phyloP scores from a whole-genome alignment of 2,113 vertebrate species.

The Tricholaema leucomelas region DNA sequence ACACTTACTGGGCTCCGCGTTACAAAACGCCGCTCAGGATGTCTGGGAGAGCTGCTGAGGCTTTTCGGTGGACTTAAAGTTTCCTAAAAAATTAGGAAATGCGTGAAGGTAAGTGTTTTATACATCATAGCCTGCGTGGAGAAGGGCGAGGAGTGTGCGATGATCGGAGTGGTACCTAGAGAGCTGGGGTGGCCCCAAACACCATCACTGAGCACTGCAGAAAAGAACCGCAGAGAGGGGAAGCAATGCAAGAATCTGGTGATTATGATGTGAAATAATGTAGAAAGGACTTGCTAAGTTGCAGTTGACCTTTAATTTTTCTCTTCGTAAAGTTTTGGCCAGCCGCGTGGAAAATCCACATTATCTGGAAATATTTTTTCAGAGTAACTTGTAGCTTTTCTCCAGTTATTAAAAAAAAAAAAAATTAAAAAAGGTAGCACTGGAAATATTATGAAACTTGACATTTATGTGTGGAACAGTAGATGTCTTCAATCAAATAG shows the following conservation, averaged over 20 bases:
- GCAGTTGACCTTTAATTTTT: conserved; percentile 28
- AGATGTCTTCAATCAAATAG: conserved; percentile 65
- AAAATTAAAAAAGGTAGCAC: not conserved
- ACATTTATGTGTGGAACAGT: conserved; percentile 65
- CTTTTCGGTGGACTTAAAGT: not conserved
- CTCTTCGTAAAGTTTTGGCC: conserved; percentile 22
- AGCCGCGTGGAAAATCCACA: conserved; percentile 10
- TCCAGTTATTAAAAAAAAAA: conserved; percentile 1
- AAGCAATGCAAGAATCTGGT: not conserved
- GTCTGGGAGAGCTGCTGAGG: not conserved
- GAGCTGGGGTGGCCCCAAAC: not conserved
- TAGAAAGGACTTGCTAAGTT: not conserved
- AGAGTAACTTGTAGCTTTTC: conserved; percentile 7
- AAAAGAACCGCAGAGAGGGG: not conserved
- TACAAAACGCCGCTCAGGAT: not conserved
- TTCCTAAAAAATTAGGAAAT: conserved; percentile 20
- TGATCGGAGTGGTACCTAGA: not conserved
- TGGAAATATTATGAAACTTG: conserved; percentile 71
- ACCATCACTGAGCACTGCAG: not conserved
- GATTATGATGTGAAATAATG: not conserved
- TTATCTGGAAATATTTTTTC: conserved; percentile 39
- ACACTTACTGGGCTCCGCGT: conserved; percentile 54
- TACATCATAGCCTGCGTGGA: not conserved
- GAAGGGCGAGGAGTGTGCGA: not conserved
- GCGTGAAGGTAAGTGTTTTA: conserved; percentile 73